A percentile compares a stretch with the other conserved stretches of the same genome.
phyloP scores from a whole-genome alignment of 2,113 vertebrate genomes.

The Corvus cornix region DNA sequence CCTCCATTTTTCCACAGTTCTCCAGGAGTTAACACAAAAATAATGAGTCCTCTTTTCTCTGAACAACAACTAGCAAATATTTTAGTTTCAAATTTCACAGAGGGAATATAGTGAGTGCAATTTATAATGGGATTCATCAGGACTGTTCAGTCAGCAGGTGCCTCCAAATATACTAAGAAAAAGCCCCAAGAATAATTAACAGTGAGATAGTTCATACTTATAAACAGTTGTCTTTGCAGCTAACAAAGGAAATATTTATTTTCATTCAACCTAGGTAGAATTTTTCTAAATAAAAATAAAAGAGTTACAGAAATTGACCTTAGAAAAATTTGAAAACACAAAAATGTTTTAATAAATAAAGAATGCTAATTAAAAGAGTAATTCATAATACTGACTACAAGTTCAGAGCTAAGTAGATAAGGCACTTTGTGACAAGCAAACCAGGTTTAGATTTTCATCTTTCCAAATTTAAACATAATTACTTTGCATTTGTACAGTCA shows the following conservation, averaged over 20 bases:
- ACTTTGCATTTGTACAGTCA: slow-evolving; percentile 10
- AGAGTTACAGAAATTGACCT: background rate
- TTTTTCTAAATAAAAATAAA: background rate
- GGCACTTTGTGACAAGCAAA: background rate
- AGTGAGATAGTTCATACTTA: background rate
- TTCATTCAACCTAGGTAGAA: accelerated
- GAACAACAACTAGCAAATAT: background rate
- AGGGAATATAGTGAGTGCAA: background rate
- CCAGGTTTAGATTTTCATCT: background rate
- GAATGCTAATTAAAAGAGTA: background rate
- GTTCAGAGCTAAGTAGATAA: background rate
- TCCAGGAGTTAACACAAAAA: background rate
- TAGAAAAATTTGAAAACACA: background rate
- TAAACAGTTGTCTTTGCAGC: background rate
- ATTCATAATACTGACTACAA: background rate
- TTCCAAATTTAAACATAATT: background rate
- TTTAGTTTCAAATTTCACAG: background rate
- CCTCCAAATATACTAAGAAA: background rate
- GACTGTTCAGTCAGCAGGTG: background rate
- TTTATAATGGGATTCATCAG: background rate
- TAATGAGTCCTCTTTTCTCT: background rate
- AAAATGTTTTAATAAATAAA: background rate
- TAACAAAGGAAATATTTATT: background rate
- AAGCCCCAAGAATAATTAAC: background rate
- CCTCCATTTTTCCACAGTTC: background rate